Evolutionary conservation across 2,888 invertebrate species (phyloP).

Genomic region (Odontocerum albicorne): DNA sequence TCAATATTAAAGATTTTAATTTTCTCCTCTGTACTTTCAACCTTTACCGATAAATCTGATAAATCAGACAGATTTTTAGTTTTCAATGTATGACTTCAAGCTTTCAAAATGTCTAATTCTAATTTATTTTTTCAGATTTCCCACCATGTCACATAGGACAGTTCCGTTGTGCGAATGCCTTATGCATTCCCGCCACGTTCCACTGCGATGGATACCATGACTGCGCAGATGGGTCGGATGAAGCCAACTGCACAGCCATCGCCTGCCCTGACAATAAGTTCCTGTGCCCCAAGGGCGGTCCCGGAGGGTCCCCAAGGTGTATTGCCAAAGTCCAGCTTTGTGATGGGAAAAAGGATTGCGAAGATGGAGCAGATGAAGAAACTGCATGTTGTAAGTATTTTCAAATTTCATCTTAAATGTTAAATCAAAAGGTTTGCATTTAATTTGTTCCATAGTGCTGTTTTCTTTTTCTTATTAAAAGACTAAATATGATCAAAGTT

Average conservation of each 20-base stretch:
- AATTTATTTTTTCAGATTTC: slow-evolving; percentile 65
- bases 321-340: slow-evolving; percentile 87
- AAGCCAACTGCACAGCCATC: slow-evolving; percentile 83
- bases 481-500: too few species aligned
- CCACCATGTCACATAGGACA: slow-evolving; percentile 87
- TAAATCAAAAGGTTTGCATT: too few species aligned
- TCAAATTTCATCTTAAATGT: too few species aligned
- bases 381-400: slow-evolving; percentile 80
- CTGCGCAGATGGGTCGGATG: slow-evolving; percentile 90
- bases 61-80: too few species aligned
- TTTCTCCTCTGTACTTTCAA: too few species aligned
- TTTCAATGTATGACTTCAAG: too few species aligned
- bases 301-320: slow-evolving; percentile 77
- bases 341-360: slow-evolving; percentile 88
- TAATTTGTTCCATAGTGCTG: too few species aligned
- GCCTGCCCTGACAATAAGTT: slow-evolving; percentile 90
- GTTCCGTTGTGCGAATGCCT: slow-evolving; percentile 89
- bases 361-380: slow-evolving; percentile 89
- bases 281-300: slow-evolving; percentile 78
- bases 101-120: too few species aligned
- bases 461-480: too few species aligned
- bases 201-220: slow-evolving; percentile 87
- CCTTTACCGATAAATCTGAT: too few species aligned
- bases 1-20: too few species aligned
- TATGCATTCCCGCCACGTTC: slow-evolving; percentile 88